Percentiles rank a stretch among this genome's conserved stretches.
Evolutionary conservation across 2,888 invertebrate genomes (phyloP).

Genomic region (Schizotus pectinicornis): DNA sequence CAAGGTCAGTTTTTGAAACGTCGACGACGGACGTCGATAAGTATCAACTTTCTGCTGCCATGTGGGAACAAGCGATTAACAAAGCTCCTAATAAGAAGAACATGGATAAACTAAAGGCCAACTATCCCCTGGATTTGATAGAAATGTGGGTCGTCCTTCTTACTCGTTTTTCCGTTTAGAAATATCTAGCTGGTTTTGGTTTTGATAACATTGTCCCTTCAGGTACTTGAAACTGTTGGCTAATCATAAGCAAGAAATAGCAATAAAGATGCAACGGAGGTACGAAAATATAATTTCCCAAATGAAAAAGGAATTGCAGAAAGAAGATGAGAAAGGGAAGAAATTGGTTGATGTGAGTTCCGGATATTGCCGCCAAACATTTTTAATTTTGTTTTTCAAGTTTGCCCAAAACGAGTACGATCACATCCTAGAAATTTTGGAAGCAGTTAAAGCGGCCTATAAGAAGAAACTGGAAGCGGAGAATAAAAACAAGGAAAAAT

Average conservation of each 20-base stretch:
- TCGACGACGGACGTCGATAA: constrained; percentile 48
- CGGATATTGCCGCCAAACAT: not conserved
- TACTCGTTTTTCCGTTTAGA: no score
- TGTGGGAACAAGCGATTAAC: constrained; percentile 57
- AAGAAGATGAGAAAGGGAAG: constrained; percentile 51
- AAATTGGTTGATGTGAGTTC: constrained; percentile 44
- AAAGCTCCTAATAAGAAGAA: constrained; percentile 50
- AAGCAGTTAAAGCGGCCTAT: constrained; percentile 46
- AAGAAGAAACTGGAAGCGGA: constrained; percentile 43
- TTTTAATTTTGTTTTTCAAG: constrained; percentile 32
- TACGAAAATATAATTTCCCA: constrained; percentile 55
- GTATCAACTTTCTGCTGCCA: constrained; percentile 50
- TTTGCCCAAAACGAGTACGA: constrained; percentile 43
- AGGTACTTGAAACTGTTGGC: constrained; percentile 51
- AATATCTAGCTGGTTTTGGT: no score
- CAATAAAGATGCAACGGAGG: constrained; percentile 51
- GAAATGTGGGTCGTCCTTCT: no score
- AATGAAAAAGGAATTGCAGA: constrained; percentile 54
- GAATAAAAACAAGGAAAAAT: constrained; percentile 38
- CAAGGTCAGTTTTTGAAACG: constrained; percentile 50
- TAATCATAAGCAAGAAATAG: constrained; percentile 54
- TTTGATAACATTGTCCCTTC: constrained; percentile 6
- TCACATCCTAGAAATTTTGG: constrained; percentile 42
- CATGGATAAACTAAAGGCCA: constrained; percentile 44
- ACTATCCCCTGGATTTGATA: constrained; percentile 50